Conservation (phyloP, 92 coral and sea anemone genomes). For the Epizoanthus scotinus region DNA sequence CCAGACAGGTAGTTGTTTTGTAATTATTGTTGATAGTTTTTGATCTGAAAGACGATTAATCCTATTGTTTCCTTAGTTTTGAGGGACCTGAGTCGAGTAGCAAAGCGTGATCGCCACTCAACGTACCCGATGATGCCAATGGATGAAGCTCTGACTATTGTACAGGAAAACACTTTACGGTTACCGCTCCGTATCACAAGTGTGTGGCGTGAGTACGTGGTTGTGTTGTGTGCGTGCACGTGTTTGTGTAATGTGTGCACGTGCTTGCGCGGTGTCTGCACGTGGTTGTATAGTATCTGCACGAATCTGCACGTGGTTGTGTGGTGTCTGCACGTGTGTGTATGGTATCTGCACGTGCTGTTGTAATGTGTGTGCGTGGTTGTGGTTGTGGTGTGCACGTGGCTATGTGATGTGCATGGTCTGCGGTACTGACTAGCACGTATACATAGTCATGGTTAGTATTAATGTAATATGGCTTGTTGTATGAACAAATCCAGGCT, state of each 20-base stretch:
- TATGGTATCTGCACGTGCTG: slow-evolving; percentile 29
- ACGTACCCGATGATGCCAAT: slow-evolving; percentile 86
- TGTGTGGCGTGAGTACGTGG: slow-evolving; percentile 36
- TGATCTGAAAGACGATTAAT: not conserved
- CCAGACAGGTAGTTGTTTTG: no score
- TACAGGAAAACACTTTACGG: slow-evolving; percentile 55
- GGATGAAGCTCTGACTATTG: slow-evolving; percentile 70
- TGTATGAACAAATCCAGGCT: not conserved
- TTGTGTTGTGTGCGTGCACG: not conserved
- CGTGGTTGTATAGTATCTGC: no score
- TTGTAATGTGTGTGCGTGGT: not conserved
- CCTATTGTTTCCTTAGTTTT: slow-evolving; percentile 18
- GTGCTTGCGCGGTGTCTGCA: no score
- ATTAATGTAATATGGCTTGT: not conserved
- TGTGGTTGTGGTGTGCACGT: slow-evolving; percentile 38
- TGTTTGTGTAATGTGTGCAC: no score
- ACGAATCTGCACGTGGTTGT: no score
- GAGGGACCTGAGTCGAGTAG: slow-evolving; percentile 79
- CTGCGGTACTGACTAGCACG: not conserved
- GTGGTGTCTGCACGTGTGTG: not conserved
- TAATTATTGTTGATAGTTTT: not conserved
- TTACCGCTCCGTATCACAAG: slow-evolving; percentile 37
- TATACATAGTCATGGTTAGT: no score
- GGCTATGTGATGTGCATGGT: not conserved
- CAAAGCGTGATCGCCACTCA: slow-evolving; percentile 94